phyloP scores from a whole-genome alignment of 2,797 vertebrate species.

The Fistularia tabacaria region DNA sequence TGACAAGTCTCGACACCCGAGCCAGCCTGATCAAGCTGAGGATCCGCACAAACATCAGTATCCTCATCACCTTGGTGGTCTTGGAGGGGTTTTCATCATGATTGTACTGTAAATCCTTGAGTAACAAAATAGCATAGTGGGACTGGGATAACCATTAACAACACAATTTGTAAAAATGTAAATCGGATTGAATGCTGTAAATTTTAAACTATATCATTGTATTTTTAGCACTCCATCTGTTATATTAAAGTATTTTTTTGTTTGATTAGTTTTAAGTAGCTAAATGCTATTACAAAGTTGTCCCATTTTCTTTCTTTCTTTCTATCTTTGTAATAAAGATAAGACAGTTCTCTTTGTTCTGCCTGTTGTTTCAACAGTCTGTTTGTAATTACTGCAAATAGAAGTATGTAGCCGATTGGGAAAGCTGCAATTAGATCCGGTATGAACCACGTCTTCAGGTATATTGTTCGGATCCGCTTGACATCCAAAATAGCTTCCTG shows the following conservation, averaged over 20 bases:
- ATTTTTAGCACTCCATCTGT: no score
- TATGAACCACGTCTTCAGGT: constrained; percentile 79
- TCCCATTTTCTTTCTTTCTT: no score
- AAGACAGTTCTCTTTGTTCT: no score
- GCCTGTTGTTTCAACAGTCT: background rate
- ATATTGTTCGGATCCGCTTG: constrained; percentile 72
- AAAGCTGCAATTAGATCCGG: constrained; percentile 77
- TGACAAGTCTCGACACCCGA: constrained; percentile 72
- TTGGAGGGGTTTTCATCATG: constrained; percentile 68
- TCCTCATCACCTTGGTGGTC: constrained; percentile 76
- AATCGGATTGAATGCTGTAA: no score
- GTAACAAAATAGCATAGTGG: constrained; percentile 1
- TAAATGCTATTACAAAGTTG: no score
- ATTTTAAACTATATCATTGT: no score
- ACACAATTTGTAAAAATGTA: no score
- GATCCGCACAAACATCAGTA: constrained; percentile 79
- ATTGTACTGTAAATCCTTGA: constrained; percentile 69
- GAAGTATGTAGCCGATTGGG: constrained; percentile 78
- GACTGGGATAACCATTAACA: no score
- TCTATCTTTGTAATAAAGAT: no score
- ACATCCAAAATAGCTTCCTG: constrained; percentile 77
- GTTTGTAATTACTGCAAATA: constrained; percentile 72
- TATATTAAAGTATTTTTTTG: no score
- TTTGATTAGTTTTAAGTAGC: no score
- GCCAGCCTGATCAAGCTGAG: constrained; percentile 75